Base-by-base conservation (phyloP, 2,113 vertebrate genomes). In the Laticauda colubrina region DNA sequence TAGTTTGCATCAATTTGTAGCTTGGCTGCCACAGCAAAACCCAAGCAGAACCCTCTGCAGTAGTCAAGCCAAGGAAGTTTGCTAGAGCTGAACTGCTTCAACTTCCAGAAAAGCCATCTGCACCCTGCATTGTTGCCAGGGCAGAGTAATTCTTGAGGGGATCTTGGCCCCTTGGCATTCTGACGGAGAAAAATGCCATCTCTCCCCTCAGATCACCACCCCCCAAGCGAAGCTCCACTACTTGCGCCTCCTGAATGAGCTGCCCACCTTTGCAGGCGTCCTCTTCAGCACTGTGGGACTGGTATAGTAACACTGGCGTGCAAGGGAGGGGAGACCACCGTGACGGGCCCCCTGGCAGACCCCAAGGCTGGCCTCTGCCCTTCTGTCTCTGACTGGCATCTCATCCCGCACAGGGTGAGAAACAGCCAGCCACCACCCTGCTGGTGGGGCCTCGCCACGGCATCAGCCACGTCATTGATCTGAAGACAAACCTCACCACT, bases 401-500 rank as follows among this genome's bases (percentile, higher is more conserved):
- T n/a, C 0, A 12, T 0, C 90, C 87, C 69, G 6, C 51, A 24
- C 96, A 99, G 99, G 99, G 99, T 0, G 99, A 99, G 96, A 99
- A 99, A 97, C 98, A 99, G 93, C 98, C 98, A 14, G 99, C 99
- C 93, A 99, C 99, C 92, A 99, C 98, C 2, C 98, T 99, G 61
- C 97, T 99, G 94, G 98, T 99, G 95, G 99, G 99, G 90, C 99
- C 99, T 43, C 98, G 98, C 87, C 99, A 99, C 0, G 99, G 99
- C 91, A 99, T 99, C 96, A 99, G 99, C 96, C 99, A 99, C 48
- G 99, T 99, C 93, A 99, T 99, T 23, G 99, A 99, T 97, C 98
- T 99, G 96, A 99, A 99, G 97, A 99, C 99, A 96, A 99, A 99
- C 97, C 99, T 99, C 64, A 99, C 99, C 95, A 99, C 99, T 0